Evolutionary conservation across 2,113 vertebrate genomes (phyloP), one percentile per base, ranked within the genome.

Genomic region (Rhinogobius similis): DNA sequence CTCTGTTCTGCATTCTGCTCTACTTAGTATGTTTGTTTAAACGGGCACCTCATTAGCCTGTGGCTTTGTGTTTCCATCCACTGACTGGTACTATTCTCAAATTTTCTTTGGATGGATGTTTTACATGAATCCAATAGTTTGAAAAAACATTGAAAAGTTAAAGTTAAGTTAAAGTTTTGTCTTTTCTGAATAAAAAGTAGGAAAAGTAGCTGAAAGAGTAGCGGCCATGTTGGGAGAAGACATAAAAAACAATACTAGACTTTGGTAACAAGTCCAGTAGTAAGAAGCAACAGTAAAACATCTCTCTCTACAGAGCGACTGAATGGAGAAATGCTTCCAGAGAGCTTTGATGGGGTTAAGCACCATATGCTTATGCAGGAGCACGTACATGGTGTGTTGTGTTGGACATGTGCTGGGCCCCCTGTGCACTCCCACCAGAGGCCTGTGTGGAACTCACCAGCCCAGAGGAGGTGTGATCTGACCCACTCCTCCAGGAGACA

Each of bases 381-480:
- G 69, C 90, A 89, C 84, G 80, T 78, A 76, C 73, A 77, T 73
- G 79, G 20, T 5, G 36, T 62, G 78, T 88, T 90, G 85, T 78
- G 82, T 83, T 87, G 82, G 84, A 89, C 84, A 87, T 88, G 84
- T 87, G 83, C 85, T 75, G 74, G 81, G 79, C 77, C 48, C 10
- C 81, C 79, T 77, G 75, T 63, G 67, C 55, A n/a, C 73, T 48
- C 20, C n/a, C 20, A 50, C 7, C 46, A 79, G 79, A 81, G 62
- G 32, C 62, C 46, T 24, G 68, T 41, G 39, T 86, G 79, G 36
- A 61, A 68, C 96, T 96, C 93, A 98, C 98, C 98, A 99, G 93
- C 97, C 96, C 77, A 99, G 93, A 67, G 97, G 96, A 74, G 98
- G 97, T 62, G 98, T 98, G 86, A 98, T 95, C 93, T 98, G 98